phyloP scores from a whole-genome alignment of 23 tunicate genomes.

The Trididemnum clinides region DNA sequence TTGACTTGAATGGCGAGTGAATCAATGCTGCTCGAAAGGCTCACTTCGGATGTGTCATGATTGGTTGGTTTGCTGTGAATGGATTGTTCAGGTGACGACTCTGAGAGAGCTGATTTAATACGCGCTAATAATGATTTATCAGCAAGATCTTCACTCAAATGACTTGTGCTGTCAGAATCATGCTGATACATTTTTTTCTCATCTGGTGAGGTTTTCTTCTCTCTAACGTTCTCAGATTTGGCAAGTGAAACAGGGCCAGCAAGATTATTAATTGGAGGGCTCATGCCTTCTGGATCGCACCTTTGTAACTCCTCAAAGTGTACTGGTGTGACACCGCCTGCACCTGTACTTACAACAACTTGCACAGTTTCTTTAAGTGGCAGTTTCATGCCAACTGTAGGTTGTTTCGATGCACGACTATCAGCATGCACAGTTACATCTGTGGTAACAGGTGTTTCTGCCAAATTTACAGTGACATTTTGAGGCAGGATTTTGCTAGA shows the following conservation, averaged over 20 bases:
- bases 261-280: constrained; percentile 44
- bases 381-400: not conserved
- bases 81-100: constrained; percentile 12
- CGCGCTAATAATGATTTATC: constrained; percentile 50
- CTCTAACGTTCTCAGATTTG: not conserved
- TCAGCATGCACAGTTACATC: not conserved
- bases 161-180: not conserved
- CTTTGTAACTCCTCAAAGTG: constrained; percentile 8
- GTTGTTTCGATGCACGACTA: not conserved
- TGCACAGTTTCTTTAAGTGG: not conserved
- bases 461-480: not conserved
- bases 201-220: not conserved
- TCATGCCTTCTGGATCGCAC: constrained; percentile 76
- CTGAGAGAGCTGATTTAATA: constrained; percentile 56
- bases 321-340: not conserved
- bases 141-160: constrained; percentile 12
- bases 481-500: not conserved
- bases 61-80: not conserved
- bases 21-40: constrained; percentile 68
- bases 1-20: constrained; percentile 79
- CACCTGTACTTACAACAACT: not conserved
- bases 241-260: not conserved
- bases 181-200: not conserved
- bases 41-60: constrained; percentile 31
- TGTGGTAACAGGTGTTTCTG: not conserved